Conservation (phyloP, 2,888 invertebrate species). For the Tetranychus piercei region DNA sequence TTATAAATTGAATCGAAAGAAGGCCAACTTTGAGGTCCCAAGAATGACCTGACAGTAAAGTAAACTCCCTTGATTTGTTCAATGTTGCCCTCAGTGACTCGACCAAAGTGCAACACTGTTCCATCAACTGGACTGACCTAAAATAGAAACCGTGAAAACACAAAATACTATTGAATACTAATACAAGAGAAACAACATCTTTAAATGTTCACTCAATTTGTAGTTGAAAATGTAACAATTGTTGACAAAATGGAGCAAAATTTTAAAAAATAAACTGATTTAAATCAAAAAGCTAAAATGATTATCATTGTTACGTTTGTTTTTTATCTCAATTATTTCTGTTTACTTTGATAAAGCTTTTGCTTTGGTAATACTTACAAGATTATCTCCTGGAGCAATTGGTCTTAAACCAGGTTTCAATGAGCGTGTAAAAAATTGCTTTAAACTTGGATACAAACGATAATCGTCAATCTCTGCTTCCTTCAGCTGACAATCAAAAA, state of each 20-base stretch:
- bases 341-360: neutral
- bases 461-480: constrained; percentile 64
- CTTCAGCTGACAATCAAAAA: constrained; percentile 48
- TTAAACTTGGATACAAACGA: constrained; percentile 54
- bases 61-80: constrained; percentile 92
- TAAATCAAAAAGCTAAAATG: no score
- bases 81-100: constrained; percentile 59
- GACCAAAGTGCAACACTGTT: constrained; percentile 67
- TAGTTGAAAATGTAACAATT: neutral
- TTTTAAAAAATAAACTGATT: no score
- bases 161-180: constrained; percentile 10
- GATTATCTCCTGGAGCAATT: constrained; percentile 40
- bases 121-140: constrained; percentile 81
- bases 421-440: constrained; percentile 69
- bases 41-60: constrained; percentile 69
- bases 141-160: constrained; percentile 8
- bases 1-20: neutral
- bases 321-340: neutral
- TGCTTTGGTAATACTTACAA: neutral
- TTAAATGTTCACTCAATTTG: neutral
- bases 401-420: constrained; percentile 56
- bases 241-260: no score
- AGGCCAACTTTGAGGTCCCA: constrained; percentile 47
- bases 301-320: no score
- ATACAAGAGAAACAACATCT: neutral